Evolutionary conservation across 2,113 vertebrate genomes (phyloP), one percentile per base, ranked within the genome.

Genomic region (Cavia porcellus): DNA sequence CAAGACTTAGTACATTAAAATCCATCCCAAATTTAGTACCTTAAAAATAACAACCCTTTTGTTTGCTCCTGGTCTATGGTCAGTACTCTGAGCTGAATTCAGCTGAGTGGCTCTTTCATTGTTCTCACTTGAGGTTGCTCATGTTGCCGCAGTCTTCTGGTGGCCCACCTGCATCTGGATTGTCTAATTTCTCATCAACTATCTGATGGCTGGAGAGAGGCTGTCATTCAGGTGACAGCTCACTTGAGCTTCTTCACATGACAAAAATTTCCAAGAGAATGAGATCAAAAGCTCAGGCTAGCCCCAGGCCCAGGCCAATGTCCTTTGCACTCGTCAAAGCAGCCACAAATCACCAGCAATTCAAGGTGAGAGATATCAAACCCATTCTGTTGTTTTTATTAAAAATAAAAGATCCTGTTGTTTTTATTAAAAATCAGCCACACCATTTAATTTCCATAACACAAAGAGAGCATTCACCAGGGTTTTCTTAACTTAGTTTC

Each of bases 1-100:
- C 20, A 92, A 87, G 86, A 83, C 2, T 24, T 22, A 59, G 13
- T 25, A 42, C 20, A 45, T 86, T 94, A 57, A 90, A 92, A 96
- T 70, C 25, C 15, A 88, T 55, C 62, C 74, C 30, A 87, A 89
- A 83, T 0, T 24, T 22, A 59, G 6, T 30, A 30, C 15, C 52
- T 84, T 92, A 70, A 90, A 90, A 90, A 45, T 75, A 87, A 52
- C 52, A 83, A 28, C 7, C 45, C 32, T 90, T 89, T 57, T 12
- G 79, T 91, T 87, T 87, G 50, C 9, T 85, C 5, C n/a, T n/a
- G 30, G 24, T 89, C 66, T 30, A 3, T 38, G 55, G 24, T 28
- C 59, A 55, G 19, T 15, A 57, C 5, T 79, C 45, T 35, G 42
- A 86, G 7, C 57, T 62, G n/a, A 30, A 42, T 17, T 75, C 25